Evolutionary conservation across 1,140 invertebrate genomes (phyloP).

Genomic region (Apolygus lucorum): DNA sequence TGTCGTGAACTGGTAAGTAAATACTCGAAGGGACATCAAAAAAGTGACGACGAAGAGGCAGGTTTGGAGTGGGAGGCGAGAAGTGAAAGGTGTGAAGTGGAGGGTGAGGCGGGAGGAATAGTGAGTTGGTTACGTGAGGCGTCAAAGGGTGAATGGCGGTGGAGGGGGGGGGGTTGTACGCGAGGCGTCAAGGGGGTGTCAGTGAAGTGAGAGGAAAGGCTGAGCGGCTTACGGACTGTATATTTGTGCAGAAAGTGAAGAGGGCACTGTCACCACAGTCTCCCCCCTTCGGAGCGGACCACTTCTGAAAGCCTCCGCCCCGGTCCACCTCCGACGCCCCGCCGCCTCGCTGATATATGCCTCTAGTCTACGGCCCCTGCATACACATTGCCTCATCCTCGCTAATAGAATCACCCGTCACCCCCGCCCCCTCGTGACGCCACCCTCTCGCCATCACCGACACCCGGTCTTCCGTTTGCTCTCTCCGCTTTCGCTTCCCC

Average conservation of each 20-base stretch:
- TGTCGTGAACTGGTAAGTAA: no score
- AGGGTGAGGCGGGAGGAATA: no score
- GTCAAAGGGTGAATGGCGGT: no score
- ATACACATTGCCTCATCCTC: conserved; percentile 14
- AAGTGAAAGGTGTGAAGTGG: no score
- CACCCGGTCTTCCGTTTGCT: no score
- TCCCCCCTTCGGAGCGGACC: neutral
- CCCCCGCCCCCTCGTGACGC: neutral
- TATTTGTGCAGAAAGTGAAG: conserved; percentile 5
- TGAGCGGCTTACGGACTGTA: neutral
- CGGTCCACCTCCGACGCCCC: neutral
- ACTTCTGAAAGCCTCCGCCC: neutral
- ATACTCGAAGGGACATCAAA: no score
- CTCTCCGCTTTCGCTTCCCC: neutral
- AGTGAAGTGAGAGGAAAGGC: neutral
- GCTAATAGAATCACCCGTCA: conserved; percentile 14
- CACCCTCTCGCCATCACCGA: neutral
- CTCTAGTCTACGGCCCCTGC: neutral
- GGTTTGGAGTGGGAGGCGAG: no score
- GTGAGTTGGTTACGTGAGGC: no score
- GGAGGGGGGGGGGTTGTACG: no score
- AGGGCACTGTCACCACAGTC: neutral
- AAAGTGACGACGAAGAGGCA: no score
- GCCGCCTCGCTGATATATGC: neutral
- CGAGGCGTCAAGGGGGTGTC: neutral